These are phyloP conservation scores for Pseudotriccus pelzelni DNA, from an alignment of 2,797 vertebrate species.

Conservation along the genomic window DNA sequence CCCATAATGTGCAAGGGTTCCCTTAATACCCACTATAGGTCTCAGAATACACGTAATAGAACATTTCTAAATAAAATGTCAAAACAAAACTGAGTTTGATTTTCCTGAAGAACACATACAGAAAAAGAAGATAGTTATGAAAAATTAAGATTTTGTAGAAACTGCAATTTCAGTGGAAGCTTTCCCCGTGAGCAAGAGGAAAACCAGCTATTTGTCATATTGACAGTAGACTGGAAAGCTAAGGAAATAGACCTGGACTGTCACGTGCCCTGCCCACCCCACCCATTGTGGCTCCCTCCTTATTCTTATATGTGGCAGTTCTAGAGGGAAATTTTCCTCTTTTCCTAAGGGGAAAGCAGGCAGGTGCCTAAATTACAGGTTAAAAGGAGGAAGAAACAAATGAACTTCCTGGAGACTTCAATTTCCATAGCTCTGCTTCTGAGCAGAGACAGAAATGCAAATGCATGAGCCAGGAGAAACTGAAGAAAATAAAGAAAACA, in stretches of 20 bases:
- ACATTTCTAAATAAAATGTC: not conserved
- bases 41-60: not conserved
- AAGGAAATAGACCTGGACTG: not conserved
- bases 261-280: not conserved
- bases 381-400: not conserved
- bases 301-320: not conserved
- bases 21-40: not conserved
- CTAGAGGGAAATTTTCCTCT: not conserved
- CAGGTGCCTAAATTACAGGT: not conserved
- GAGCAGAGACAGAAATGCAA: not conserved
- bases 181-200: not conserved
- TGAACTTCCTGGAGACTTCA: constrained; percentile 1
- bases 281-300: not conserved
- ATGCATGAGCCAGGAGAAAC: not conserved
- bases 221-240: not conserved
- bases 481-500: not conserved
- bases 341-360: not conserved
- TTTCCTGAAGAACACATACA: not conserved
- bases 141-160: not conserved
- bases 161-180: not conserved
- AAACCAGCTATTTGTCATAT: not conserved
- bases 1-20: not conserved
- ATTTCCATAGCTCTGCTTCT: constrained; percentile 21
- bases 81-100: not conserved
- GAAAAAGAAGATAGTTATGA: not conserved